Percentiles rank a stretch among this genome's conserved stretches.
Conservation (phyloP, 2,797 vertebrate species). For the Erethizon dorsatum region DNA sequence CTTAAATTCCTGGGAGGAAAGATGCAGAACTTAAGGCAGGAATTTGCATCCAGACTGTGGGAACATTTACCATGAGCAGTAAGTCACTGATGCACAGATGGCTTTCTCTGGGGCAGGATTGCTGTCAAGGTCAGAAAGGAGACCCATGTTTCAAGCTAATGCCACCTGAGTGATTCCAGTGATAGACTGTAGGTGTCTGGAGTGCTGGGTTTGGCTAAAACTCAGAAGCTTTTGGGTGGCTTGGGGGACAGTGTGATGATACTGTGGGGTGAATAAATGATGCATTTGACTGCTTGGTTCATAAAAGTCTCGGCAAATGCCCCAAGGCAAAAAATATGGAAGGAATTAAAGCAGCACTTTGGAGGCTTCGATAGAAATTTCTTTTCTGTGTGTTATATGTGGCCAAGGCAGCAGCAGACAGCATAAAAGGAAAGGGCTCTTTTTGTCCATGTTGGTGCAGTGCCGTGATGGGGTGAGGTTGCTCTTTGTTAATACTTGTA, state of each 20-base stretch:
- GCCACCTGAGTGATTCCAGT: neutral
- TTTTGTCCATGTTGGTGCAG: constrained; percentile 12
- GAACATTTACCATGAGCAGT: neutral
- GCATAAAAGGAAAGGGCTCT: constrained; percentile 49
- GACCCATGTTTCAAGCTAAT: neutral
- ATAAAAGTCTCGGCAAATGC: constrained; percentile 67
- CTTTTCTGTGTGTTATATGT: constrained; percentile 72
- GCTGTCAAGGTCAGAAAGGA: neutral
- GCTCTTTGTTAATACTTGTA: constrained; percentile 53
- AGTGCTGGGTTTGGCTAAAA: constrained; percentile 17
- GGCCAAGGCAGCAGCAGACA: constrained; percentile 69
- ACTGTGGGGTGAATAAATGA: constrained; percentile 6
- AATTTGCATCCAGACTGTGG: neutral
- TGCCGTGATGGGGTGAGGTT: constrained; percentile 12
- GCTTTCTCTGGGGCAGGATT: neutral
- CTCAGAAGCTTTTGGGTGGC: neutral
- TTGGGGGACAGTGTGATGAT: constrained; percentile 3
- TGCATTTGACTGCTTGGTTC: neutral
- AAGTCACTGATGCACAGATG: neutral
- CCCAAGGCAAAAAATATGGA: constrained; percentile 76
- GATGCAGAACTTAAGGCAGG: constrained; percentile 17
- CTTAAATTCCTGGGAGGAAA: constrained; percentile 63
- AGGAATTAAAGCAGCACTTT: constrained; percentile 76
- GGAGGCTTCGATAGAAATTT: constrained; percentile 72
- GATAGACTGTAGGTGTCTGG: neutral